Evolutionary conservation across 2,888 invertebrate species (phyloP).

Genomic region (Pachliopta kotzebuea): DNA sequence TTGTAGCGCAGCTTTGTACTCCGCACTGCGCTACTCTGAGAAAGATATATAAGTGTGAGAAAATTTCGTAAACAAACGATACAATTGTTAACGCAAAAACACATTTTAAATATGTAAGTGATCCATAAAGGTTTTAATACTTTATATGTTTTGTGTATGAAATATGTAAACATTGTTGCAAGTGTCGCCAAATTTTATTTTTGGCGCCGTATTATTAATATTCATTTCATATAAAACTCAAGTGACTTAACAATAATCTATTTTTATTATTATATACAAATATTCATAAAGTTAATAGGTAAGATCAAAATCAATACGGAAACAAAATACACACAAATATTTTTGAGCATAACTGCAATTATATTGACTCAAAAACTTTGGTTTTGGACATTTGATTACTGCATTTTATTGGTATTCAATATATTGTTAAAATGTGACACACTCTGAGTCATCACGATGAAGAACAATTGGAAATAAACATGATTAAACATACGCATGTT

Average conservation of each 20-base stretch:
- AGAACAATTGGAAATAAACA: slow-evolving; percentile 14
- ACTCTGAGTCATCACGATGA: slow-evolving; percentile 35
- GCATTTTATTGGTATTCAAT: slow-evolving; percentile 26
- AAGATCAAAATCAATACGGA: too few species aligned
- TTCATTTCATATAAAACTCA: slow-evolving; percentile 43
- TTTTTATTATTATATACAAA: not conserved
- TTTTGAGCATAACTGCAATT: not conserved
- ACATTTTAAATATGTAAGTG: slow-evolving; percentile 17
- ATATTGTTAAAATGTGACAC: slow-evolving; percentile 29
- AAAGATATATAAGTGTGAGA: not conserved
- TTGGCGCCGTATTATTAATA: slow-evolving; percentile 58
- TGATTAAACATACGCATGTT: not conserved
- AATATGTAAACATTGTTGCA: slow-evolving; percentile 32
- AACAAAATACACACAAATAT: not conserved
- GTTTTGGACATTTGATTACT: slow-evolving; percentile 24
- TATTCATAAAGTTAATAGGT: slow-evolving; percentile 5
- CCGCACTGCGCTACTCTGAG: slow-evolving; percentile 21
- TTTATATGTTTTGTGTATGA: slow-evolving; percentile 12
- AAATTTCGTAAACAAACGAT: not conserved
- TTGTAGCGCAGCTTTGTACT: slow-evolving; percentile 29
- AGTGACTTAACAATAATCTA: not conserved
- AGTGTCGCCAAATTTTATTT: slow-evolving; percentile 52
- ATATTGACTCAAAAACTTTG: not conserved
- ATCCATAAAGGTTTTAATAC: not conserved
- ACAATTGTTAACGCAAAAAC: slow-evolving; percentile 2